Conservation (phyloP, 1,140 invertebrate genomes). For the Zelostemma sp. region DNA sequence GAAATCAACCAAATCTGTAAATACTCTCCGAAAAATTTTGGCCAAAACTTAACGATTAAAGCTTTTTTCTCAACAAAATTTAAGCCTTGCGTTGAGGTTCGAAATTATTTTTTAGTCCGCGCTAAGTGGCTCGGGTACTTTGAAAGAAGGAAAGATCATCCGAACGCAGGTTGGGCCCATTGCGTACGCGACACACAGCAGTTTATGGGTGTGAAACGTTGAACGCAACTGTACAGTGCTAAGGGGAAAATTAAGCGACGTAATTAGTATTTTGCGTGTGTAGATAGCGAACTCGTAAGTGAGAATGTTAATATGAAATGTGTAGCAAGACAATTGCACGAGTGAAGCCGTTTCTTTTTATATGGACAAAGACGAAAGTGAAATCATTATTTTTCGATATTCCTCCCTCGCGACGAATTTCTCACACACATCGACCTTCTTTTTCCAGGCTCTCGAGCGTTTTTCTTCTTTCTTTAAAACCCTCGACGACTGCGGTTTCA, state of each 20-base stretch:
- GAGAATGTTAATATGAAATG: constrained; percentile 49
- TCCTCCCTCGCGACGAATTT: constrained; percentile 37
- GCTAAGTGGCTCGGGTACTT: background rate
- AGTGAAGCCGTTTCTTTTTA: constrained; percentile 43
- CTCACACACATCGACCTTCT: constrained; percentile 43
- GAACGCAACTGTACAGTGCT: constrained; percentile 12
- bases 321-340: constrained; percentile 46
- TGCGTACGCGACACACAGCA: constrained; percentile 10
- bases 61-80: background rate
- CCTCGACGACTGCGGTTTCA: constrained; percentile 28
- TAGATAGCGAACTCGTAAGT: constrained; percentile 44
- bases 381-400: constrained; percentile 60
- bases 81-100: background rate
- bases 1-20: background rate
- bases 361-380: constrained; percentile 45
- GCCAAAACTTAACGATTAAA: background rate
- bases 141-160: background rate
- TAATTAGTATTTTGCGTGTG: constrained; percentile 47
- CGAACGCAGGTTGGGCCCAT: constrained; percentile 9
- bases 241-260: constrained; percentile 38
- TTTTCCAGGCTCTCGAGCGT: constrained; percentile 17
- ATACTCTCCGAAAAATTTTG: background rate
- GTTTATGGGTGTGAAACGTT: constrained; percentile 27
- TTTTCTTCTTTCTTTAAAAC: constrained; percentile 30
- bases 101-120: background rate